Conservation (phyloP, 2,797 vertebrate species). For the Eutrigla gurnardus region DNA sequence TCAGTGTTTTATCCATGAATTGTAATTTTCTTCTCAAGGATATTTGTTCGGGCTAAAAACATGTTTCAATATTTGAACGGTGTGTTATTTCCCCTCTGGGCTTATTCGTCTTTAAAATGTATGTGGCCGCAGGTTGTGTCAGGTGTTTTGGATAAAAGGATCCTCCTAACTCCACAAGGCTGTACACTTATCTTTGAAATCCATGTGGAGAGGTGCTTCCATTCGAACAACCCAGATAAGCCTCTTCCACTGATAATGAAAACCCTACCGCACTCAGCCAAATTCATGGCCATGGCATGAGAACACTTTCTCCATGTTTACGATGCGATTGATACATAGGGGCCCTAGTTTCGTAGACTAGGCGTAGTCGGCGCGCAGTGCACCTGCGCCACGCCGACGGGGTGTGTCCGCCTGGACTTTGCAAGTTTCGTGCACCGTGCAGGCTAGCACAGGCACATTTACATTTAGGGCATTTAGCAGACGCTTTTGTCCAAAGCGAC, state of each 20-base stretch:
- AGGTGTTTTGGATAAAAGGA: conserved; percentile 55
- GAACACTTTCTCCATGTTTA: background rate
- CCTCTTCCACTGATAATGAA: conserved; percentile 27
- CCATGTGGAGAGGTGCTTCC: conserved; percentile 58
- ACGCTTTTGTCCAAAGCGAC: no score
- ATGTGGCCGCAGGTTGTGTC: conserved; percentile 33
- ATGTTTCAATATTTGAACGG: conserved; percentile 2
- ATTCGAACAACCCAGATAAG: conserved; percentile 54
- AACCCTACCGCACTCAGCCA: conserved; percentile 1
- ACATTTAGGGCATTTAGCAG: no score
- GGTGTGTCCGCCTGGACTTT: no score
- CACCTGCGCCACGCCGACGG: no score
- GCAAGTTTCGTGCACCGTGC: no score
- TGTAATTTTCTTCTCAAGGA: background rate
- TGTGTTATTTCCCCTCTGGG: conserved; percentile 16
- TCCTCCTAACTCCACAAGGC: conserved; percentile 47
- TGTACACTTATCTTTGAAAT: conserved; percentile 61
- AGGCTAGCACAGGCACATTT: no score
- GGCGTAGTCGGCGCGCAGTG: no score
- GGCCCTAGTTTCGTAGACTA: no score
- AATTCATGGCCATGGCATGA: background rate
- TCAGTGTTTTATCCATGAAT: background rate
- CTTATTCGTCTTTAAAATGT: conserved; percentile 40
- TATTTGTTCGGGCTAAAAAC: conserved; percentile 1
- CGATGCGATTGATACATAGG: background rate